phyloP scores from a whole-genome alignment of 2,888 invertebrate genomes.

The Atrina japonica region DNA sequence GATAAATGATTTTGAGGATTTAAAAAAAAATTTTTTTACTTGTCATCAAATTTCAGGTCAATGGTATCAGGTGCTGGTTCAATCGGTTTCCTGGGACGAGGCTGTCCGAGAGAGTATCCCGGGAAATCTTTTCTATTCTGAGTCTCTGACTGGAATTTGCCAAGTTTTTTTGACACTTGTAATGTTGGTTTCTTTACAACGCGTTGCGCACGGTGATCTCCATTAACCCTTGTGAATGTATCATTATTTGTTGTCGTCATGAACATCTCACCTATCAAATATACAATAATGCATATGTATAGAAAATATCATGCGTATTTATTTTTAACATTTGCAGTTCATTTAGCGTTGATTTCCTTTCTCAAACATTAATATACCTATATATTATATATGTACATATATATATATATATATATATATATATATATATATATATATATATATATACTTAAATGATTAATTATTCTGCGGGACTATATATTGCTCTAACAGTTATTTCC shows the following conservation, averaged over 20 bases:
- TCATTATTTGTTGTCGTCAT: slow-evolving; percentile 72
- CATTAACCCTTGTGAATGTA: slow-evolving; percentile 67
- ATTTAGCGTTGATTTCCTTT: too few species aligned
- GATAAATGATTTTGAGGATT: too few species aligned
- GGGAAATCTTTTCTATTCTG: slow-evolving; percentile 72
- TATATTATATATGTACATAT: too few species aligned
- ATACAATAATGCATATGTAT: background rate
- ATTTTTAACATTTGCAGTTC: too few species aligned
- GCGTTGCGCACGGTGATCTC: slow-evolving; percentile 63
- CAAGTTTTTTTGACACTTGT: slow-evolving; percentile 56
- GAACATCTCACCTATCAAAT: slow-evolving; percentile 66
- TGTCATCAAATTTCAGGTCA: slow-evolving; percentile 74
- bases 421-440: too few species aligned
- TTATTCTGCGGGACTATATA: too few species aligned
- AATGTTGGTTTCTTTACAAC: slow-evolving; percentile 61
- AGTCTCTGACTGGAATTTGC: slow-evolving; percentile 68
- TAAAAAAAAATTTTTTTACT: slow-evolving; percentile 64
- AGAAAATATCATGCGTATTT: too few species aligned
- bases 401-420: too few species aligned
- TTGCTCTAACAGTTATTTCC: too few species aligned
- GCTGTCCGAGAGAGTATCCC: slow-evolving; percentile 61
- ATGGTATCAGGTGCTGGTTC: slow-evolving; percentile 75
- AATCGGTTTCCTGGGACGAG: slow-evolving; percentile 64
- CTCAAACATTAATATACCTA: too few species aligned
- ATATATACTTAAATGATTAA: too few species aligned